Conservation (phyloP, 1,140 invertebrate genomes). For the Cataglyphis hispanica region DNA sequence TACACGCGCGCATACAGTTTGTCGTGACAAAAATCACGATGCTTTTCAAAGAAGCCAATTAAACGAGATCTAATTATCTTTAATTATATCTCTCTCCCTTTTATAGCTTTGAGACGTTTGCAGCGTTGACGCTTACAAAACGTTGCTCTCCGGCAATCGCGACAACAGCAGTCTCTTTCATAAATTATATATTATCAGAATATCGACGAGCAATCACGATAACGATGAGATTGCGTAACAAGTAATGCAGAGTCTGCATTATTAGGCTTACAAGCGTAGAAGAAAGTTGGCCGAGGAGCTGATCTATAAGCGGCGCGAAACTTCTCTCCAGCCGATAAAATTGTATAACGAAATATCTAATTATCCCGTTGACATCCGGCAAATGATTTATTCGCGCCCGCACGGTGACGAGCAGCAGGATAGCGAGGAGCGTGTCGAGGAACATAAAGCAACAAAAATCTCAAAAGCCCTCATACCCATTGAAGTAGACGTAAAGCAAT, state of each 20-base stretch:
- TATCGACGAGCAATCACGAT: slow-evolving; percentile 32
- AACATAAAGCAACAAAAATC: slow-evolving; percentile 72
- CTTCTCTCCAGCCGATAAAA: background rate
- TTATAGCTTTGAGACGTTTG: slow-evolving; percentile 44
- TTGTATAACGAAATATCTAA: background rate
- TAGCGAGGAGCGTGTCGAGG: slow-evolving; percentile 11
- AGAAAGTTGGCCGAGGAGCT: background rate
- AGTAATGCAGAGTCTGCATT: background rate
- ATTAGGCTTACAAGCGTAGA: slow-evolving; percentile 28
- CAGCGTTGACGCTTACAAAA: slow-evolving; percentile 24
- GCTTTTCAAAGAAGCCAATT: slow-evolving; percentile 58
- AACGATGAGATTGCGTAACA: slow-evolving; percentile 47
- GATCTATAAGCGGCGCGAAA: background rate
- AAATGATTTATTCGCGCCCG: slow-evolving; percentile 41
- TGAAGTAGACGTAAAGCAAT: slow-evolving; percentile 77
- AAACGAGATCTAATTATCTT: slow-evolving; percentile 65
- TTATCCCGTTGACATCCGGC: slow-evolving; percentile 38
- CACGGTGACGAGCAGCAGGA: slow-evolving; percentile 20
- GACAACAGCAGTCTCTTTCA: slow-evolving; percentile 38
- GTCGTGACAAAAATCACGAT: slow-evolving; percentile 28
- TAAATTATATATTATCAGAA: slow-evolving; percentile 14
- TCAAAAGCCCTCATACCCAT: slow-evolving; percentile 67
- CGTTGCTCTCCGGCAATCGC: slow-evolving; percentile 14
- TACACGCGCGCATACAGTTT: background rate
- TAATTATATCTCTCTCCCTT: slow-evolving; percentile 56